phyloP scores from a whole-genome alignment of 2,888 invertebrate species.

The Cartodere bifasciata region DNA sequence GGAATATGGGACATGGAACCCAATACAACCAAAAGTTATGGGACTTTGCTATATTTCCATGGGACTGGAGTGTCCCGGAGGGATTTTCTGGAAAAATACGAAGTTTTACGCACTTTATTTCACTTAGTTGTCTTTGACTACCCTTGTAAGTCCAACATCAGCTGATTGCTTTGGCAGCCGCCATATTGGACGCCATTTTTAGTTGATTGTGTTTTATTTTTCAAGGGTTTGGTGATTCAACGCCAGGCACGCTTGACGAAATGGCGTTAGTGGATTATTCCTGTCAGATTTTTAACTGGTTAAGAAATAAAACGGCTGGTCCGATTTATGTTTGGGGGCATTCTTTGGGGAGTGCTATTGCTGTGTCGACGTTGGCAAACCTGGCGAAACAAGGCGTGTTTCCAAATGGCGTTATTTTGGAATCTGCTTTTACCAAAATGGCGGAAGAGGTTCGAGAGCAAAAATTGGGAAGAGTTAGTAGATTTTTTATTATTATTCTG shows the following conservation, averaged over 20 bases:
- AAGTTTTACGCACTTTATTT: constrained; percentile 53
- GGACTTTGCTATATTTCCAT: constrained; percentile 25
- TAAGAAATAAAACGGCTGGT: constrained; percentile 18
- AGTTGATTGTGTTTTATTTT: no score
- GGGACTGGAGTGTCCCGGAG: constrained; percentile 22
- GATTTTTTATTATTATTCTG: no score
- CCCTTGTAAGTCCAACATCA: constrained; percentile 48
- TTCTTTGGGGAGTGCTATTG: constrained; percentile 24
- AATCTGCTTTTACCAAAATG: constrained; percentile 27
- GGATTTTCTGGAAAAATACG: constrained; percentile 50
- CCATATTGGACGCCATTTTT: no score
- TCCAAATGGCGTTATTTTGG: constrained; percentile 24
- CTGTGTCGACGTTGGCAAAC: constrained; percentile 20
- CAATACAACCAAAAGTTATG: no score
- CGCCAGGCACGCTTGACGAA: constrained; percentile 20
- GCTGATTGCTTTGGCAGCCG: no score
- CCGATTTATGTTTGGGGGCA: constrained; percentile 27
- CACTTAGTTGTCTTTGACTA: constrained; percentile 76
- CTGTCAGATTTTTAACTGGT: constrained; percentile 22
- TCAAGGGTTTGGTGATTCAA: constrained; percentile 26
- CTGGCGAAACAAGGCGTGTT: constrained; percentile 20
- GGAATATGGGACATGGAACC: no score
- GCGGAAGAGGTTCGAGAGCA: constrained; percentile 24
- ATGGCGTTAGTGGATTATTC: constrained; percentile 20
- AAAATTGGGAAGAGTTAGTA: constrained; percentile 23